Evolutionary conservation across 23 tunicate genomes (phyloP).

Genomic region (Trididemnum nubilum): DNA sequence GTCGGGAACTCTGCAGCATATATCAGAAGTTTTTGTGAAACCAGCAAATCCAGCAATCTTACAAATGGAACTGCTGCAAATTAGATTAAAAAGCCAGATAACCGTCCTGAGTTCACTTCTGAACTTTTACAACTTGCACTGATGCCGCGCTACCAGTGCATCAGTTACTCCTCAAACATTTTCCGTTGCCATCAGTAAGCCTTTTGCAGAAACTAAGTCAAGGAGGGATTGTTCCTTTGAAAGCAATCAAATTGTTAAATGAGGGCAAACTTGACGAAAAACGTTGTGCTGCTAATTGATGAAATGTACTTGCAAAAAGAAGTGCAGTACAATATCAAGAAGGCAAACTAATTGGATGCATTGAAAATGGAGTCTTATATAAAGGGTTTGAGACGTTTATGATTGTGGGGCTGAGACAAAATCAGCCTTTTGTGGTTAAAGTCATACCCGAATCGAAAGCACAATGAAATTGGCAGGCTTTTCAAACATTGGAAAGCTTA

Average conservation of each 20-base stretch:
- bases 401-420: not conserved
- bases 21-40: not conserved
- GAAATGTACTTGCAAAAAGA: not conserved
- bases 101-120: not conserved
- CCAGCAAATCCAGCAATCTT: not conserved
- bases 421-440: not conserved
- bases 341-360: not conserved
- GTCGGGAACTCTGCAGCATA: not conserved
- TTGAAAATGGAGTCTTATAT: not conserved
- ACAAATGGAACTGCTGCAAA: not conserved
- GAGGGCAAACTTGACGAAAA: not conserved
- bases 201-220: not conserved
- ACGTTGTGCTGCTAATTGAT: not conserved
- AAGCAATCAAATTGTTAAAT: not conserved
- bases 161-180: not conserved
- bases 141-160: not conserved
- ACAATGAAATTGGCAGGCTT: not conserved
- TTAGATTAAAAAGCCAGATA: not conserved
- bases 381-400: not conserved
- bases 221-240: not conserved
- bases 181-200: not conserved
- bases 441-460: not conserved
- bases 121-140: not conserved
- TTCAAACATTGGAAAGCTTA: not conserved
- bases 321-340: not conserved